Base-by-base conservation (phyloP, 2,888 invertebrate genomes). In the Torymus texanus region DNA sequence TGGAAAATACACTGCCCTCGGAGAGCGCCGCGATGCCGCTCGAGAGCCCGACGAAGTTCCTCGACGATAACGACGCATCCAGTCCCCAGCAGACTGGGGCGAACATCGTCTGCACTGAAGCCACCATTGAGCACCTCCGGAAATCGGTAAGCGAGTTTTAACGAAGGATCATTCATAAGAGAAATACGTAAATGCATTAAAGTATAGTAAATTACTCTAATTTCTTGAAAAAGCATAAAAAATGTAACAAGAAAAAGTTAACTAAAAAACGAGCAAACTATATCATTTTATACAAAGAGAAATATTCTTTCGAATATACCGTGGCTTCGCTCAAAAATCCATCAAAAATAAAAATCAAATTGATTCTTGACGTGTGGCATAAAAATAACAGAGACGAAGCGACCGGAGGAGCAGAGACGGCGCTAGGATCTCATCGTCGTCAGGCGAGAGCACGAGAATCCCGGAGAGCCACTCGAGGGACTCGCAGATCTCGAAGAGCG, bases 1-100 rank as follows among this genome's bases (percentile, higher is more conserved):
- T 11, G 50, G 71, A 74, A 13, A 71, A 65, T 13, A 88, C 88
- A 1, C 77, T 90, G 75, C 89, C 89, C 0, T 88, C 89, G 66
- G 90, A 89, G 76, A 89, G 88, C 78, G 87, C 88, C 8, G 88
- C 88, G 55, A 90, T 89, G 76, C 89, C 90, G 0, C 51, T 88
- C 29, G 88, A 88, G 56, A 78, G 72, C 62, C 89, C 90, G 50
- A 88, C 89, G 29, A 88, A 89, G 61, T 62, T 13, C 0, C 41
- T 58, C 58, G 89, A 90, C 78, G 89, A 89, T 29, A 88, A 89
- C 78, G 89, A 90, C 18, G 80, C 58, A 14, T 84, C 84, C 41
- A 87, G 86, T 65, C 86, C 83, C 0, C 83, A 79, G 67, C 80
- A 81, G 67, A 76, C 72, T 0, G 83, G 81, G 65, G 84, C 81